Conservation (phyloP, 2,888 invertebrate species). For the Tholera decimalis region DNA sequence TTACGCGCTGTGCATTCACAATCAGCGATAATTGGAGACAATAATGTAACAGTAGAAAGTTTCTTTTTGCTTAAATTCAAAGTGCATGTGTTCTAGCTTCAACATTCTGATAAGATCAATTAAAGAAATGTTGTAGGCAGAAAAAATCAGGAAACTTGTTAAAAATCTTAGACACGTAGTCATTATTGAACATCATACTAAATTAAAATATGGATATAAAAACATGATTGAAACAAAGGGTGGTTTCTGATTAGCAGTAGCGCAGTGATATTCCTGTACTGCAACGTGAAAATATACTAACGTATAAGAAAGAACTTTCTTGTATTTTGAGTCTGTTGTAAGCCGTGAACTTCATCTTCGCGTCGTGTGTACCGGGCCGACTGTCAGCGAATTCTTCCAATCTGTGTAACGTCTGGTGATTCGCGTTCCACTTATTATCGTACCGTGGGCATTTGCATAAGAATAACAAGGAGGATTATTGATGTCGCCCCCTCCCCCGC, state of each 20-base stretch:
- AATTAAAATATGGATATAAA: too few relatives aligned
- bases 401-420: slow-evolving; percentile 89
- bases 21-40: slow-evolving; percentile 53
- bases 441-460: slow-evolving; percentile 90
- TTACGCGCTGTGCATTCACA: slow-evolving; percentile 60
- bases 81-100: neutral
- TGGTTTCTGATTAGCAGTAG: too few relatives aligned
- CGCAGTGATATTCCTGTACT: neutral
- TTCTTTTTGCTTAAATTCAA: neutral
- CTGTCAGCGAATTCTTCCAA: slow-evolving; percentile 87
- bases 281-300: neutral
- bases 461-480: slow-evolving; percentile 91
- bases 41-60: neutral
- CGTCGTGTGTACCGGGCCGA: slow-evolving; percentile 66
- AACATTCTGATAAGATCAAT: neutral
- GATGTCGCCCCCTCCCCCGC: slow-evolving; percentile 79
- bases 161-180: neutral
- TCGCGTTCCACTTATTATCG: slow-evolving; percentile 90
- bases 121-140: neutral
- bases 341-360: slow-evolving; percentile 7
- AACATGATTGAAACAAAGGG: too few relatives aligned
- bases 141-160: too few relatives aligned
- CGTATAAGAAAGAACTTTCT: too few relatives aligned
- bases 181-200: too few relatives aligned
- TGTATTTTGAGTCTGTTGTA: too few relatives aligned